phyloP scores from a whole-genome alignment of 2,888 invertebrate species.

The Tenthredo distinguenda region DNA sequence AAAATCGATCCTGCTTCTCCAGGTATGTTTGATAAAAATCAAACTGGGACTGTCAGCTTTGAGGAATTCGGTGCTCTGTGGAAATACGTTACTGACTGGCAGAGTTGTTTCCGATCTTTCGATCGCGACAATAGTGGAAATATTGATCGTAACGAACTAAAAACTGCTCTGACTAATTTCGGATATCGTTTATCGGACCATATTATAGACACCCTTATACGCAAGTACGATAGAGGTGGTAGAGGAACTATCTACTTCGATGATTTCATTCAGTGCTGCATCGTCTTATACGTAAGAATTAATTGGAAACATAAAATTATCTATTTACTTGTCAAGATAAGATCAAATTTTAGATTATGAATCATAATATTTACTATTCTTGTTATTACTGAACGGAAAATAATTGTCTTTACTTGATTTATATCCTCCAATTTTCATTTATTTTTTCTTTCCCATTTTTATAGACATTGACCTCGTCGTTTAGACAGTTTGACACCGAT shows the following conservation, averaged over 20 bases:
- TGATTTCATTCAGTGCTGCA: constrained; percentile 98
- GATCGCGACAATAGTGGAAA: constrained; percentile 96
- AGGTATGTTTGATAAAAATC: constrained; percentile 96
- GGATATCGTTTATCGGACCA: constrained; percentile 93
- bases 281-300: constrained; percentile 92
- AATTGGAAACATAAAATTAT: not conserved
- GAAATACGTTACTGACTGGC: constrained; percentile 99
- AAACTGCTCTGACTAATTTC: constrained; percentile 93
- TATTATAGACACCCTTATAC: constrained; percentile 89
- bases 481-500: constrained; percentile 93
- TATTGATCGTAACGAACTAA: constrained; percentile 95
- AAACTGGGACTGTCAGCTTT: constrained; percentile 93
- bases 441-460: constrained; percentile 73
- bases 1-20: constrained; percentile 76
- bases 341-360: constrained; percentile 39
- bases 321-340: constrained; percentile 27
- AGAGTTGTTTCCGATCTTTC: constrained; percentile 95
- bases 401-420: constrained; percentile 20
- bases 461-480: constrained; percentile 93
- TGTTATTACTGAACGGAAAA: constrained; percentile 46
- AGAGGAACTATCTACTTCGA: constrained; percentile 96
- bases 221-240: constrained; percentile 97
- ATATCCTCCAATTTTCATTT: not conserved
- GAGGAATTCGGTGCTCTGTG: constrained; percentile 97
- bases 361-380: constrained; percentile 47